A percentile compares a stretch with the other conserved stretches of the same genome.
Conservation (phyloP, 2,797 vertebrate species). For the Fratercula arctica region DNA sequence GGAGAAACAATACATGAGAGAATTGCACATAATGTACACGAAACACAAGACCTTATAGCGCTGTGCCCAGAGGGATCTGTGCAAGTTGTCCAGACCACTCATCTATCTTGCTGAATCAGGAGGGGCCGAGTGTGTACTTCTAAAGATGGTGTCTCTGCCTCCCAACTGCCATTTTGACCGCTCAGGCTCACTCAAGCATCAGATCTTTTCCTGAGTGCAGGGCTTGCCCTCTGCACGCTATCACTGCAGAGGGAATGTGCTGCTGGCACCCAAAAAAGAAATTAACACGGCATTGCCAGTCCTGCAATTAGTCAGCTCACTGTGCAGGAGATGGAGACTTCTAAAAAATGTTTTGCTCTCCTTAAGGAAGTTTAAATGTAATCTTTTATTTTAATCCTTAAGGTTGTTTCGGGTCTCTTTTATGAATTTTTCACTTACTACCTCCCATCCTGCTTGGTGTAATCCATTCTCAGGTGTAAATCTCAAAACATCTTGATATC, state of each 20-base stretch:
- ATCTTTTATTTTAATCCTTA: background rate
- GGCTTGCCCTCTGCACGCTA: conserved; percentile 41
- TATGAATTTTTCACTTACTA: background rate
- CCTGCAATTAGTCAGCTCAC: background rate
- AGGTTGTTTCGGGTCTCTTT: background rate
- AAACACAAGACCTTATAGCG: background rate
- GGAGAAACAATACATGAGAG: background rate
- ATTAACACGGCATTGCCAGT: background rate
- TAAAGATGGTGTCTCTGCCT: conserved; percentile 28
- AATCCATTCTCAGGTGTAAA: background rate
- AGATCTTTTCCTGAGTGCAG: conserved; percentile 23
- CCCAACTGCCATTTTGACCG: background rate
- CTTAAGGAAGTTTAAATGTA: background rate
- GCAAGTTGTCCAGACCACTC: background rate
- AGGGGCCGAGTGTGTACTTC: background rate
- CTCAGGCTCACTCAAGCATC: conserved; percentile 26
- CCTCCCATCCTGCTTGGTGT: background rate
- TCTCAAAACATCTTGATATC: background rate
- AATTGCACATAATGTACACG: background rate
- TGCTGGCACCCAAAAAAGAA: background rate
- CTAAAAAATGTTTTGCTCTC: background rate
- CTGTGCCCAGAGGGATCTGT: background rate
- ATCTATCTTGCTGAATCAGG: background rate
- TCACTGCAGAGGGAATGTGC: background rate
- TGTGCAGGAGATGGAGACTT: background rate